Conservation (phyloP, 2,797 vertebrate genomes). For the Xenopus petersii region DNA sequence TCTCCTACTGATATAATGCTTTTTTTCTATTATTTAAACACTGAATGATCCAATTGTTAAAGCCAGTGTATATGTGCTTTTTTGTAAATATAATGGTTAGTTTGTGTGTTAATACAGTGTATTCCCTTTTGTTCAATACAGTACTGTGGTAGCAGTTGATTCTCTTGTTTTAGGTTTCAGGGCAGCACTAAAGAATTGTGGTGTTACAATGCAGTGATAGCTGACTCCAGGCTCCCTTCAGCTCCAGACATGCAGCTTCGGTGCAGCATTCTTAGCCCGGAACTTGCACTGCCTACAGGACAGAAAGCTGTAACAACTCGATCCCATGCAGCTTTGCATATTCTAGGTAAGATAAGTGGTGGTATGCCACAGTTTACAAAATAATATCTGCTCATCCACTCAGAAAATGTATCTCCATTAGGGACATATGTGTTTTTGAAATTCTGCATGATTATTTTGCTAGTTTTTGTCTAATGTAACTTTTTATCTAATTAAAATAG, state of each 20-base stretch:
- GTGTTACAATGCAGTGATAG: slow-evolving; percentile 97
- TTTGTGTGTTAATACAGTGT: no score
- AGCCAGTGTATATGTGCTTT: no score
- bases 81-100: no score
- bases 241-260: slow-evolving; percentile 86
- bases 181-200: slow-evolving; percentile 86
- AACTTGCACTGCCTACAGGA: slow-evolving; percentile 89
- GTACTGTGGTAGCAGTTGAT: slow-evolving; percentile 31
- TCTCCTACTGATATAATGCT: no score
- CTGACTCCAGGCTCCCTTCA: slow-evolving; percentile 89
- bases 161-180: slow-evolving; percentile 74
- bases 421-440: no score
- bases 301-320: slow-evolving; percentile 91
- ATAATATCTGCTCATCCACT: no score
- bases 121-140: slow-evolving; percentile 4
- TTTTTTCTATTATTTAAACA: no score
- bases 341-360: slow-evolving; percentile 75
- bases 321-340: slow-evolving; percentile 94
- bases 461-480: no score
- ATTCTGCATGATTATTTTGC: no score
- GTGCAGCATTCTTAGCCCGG: slow-evolving; percentile 93
- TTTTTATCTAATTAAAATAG: no score
- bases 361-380: background rate
- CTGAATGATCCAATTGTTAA: no score
- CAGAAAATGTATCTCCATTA: no score